Evolutionary conservation across 2,797 vertebrate species (phyloP).

Genomic region (Pseudocheirus occidentalis): DNA sequence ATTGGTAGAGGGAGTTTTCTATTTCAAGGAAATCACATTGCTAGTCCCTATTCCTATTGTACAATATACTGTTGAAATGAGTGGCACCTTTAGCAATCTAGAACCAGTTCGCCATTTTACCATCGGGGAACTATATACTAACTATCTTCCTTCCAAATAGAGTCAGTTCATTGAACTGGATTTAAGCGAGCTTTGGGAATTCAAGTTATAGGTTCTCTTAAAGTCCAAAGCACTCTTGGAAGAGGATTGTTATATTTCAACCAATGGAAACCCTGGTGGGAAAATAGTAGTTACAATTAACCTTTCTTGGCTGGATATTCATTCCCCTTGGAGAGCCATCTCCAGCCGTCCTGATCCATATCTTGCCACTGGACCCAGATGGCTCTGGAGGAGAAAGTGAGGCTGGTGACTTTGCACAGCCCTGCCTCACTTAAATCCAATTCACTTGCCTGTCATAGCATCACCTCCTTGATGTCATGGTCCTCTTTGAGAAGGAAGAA

Average conservation of each 20-base stretch:
- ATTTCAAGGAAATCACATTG: background rate
- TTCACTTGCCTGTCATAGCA: too few relatives aligned
- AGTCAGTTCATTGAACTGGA: background rate
- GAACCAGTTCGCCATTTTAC: background rate
- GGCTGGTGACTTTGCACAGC: too few relatives aligned
- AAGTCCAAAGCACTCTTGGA: background rate
- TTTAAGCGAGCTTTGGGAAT: background rate
- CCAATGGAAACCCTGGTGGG: background rate
- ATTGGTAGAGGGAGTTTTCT: background rate
- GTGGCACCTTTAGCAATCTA: background rate
- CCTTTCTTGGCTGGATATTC: background rate
- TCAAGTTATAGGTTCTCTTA: conserved; percentile 22
- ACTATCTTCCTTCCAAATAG: background rate
- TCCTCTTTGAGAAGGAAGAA: too few relatives aligned
- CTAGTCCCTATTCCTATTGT: background rate
- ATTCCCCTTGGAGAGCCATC: background rate
- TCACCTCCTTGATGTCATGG: too few relatives aligned
- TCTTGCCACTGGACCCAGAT: too few relatives aligned
- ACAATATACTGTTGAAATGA: background rate
- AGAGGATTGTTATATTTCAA: background rate
- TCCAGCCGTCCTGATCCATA: too few relatives aligned
- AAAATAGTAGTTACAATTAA: background rate
- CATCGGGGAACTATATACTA: background rate
- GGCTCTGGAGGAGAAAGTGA: too few relatives aligned
- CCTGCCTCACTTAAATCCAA: too few relatives aligned